Evolutionary conservation across 2,888 invertebrate genomes (phyloP).

Genomic region (Lamellibrachia columna): DNA sequence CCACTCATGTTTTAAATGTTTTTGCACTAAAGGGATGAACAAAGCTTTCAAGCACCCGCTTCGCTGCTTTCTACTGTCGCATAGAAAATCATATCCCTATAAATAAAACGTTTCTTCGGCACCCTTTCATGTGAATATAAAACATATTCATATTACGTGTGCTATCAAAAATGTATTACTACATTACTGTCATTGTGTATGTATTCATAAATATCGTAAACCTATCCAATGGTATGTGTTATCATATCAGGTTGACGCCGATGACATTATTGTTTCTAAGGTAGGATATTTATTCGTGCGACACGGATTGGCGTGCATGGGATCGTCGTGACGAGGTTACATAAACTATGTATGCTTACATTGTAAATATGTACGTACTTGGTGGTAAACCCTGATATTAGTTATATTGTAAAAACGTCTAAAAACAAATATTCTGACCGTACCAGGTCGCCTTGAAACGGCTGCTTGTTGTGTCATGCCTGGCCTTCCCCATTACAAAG

Average conservation of each 20-base stretch:
- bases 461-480: not conserved
- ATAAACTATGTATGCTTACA: not conserved
- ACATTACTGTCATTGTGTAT: not conserved
- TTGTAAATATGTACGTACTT: not conserved
- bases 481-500: not conserved
- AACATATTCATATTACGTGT: not conserved
- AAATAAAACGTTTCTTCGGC: not conserved
- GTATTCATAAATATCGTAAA: not conserved
- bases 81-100: not conserved
- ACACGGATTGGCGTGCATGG: not conserved
- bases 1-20: conserved; percentile 38
- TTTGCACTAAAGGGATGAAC: not conserved
- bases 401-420: not conserved
- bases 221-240: not conserved
- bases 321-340: not conserved
- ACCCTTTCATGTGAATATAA: not conserved
- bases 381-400: not conserved
- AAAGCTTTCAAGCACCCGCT: not conserved
- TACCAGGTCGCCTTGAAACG: not conserved
- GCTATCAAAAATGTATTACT: not conserved
- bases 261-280: not conserved
- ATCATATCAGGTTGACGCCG: not conserved
- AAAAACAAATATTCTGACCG: not conserved
- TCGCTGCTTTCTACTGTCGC: conserved; percentile 7
- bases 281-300: not conserved